These are phyloP conservation scores for Fundulus diaphanus DNA, from an alignment of 2,797 vertebrate species.

Conservation along the genomic window DNA sequence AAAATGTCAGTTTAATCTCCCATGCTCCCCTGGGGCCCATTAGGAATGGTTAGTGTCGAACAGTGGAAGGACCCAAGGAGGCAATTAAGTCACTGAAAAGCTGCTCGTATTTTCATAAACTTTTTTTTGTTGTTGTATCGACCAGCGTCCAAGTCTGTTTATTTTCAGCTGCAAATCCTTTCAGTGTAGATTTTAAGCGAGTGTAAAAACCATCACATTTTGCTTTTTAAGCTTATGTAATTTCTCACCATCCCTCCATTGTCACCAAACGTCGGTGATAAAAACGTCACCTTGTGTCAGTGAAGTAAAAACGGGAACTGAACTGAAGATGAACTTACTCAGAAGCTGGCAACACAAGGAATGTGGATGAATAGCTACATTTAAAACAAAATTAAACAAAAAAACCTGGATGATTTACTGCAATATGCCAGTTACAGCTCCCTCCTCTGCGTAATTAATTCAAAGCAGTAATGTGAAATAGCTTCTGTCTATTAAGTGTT, in stretches of 20 bases:
- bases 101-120: conserved; percentile 42
- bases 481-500: conserved; percentile 2
- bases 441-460: conserved; percentile 15
- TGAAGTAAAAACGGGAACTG: conserved; percentile 20
- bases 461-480: conserved; percentile 15
- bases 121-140: conserved; percentile 29
- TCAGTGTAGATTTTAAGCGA: conserved; percentile 4
- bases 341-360: conserved; percentile 46
- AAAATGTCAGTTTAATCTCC: conserved; percentile 25
- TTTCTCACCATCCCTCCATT: neutral
- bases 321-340: conserved; percentile 54
- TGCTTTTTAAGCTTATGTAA: conserved; percentile 12
- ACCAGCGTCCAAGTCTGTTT: conserved; percentile 36
- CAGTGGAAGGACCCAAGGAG: conserved; percentile 30
- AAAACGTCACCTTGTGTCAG: conserved; percentile 7
- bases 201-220: conserved; percentile 6
- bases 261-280: neutral
- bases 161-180: conserved; percentile 46
- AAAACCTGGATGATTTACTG: conserved; percentile 32
- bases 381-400: conserved; percentile 15
- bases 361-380: conserved; percentile 62
- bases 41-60: conserved; percentile 50
- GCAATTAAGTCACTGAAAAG: conserved; percentile 24
- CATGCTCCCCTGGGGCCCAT: conserved; percentile 36
- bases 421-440: conserved; percentile 51